Conservation (phyloP, 2,797 vertebrate species). For the Mareca strepera region DNA sequence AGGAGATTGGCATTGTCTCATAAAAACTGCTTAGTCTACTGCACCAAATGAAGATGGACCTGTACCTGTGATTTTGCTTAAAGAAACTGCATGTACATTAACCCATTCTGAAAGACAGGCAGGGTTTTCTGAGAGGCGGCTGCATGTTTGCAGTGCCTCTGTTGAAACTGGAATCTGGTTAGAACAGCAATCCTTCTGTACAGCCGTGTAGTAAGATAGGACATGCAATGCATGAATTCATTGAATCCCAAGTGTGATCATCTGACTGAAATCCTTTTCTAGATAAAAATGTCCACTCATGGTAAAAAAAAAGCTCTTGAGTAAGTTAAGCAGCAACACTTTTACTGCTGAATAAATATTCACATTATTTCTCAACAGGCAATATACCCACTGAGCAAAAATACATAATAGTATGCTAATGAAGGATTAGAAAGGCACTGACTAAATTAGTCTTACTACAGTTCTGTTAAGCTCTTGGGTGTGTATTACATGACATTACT, state of each 20-base stretch:
- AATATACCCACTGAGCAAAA: constrained; percentile 4
- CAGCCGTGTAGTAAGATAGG: background rate
- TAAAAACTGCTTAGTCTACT: background rate
- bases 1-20: background rate
- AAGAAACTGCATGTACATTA: background rate
- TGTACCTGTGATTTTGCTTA: background rate
- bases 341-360: constrained; percentile 34
- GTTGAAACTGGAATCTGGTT: background rate
- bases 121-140: background rate
- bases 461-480: constrained; percentile 23
- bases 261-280: constrained; percentile 43
- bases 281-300: constrained; percentile 4
- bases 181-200: constrained; percentile 29
- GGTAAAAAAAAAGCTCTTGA: background rate
- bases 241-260: constrained; percentile 37
- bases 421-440: constrained; percentile 12
- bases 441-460: constrained; percentile 27
- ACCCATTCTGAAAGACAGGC: background rate
- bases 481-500: constrained; percentile 10
- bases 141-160: background rate
- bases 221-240: constrained; percentile 11
- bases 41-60: background rate
- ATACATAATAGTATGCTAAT: background rate
- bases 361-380: constrained; percentile 24
- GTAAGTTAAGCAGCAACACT: constrained; percentile 29